Base-by-base conservation (phyloP, 2,888 invertebrate species). In the Harpalus rufipes region DNA sequence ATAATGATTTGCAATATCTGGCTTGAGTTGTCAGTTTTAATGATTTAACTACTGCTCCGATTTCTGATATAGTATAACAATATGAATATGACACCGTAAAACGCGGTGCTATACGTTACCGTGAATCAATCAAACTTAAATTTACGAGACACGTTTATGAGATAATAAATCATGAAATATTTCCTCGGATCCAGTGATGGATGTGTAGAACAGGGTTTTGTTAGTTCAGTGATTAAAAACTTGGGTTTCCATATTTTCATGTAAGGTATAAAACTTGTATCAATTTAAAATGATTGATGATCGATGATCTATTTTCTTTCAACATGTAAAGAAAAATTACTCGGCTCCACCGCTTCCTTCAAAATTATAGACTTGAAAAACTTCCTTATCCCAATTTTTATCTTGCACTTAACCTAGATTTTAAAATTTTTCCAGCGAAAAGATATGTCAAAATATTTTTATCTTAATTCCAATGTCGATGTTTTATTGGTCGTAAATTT, bases 261-360 rank as follows among this genome's bases (percentile, higher is more conserved):
- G 58, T 59, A 74, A 74, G 72, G 44, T 74, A 74, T 56, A 74
- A 78, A 84, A 78, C 76, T 63, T 74, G 78, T 84, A 84, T 84
- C 84, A 84, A 84, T 84, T 84, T 84, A 84, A 84, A 84, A 84
- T 84, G 84, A 84, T 84, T 76, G 84, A 84, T 84, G 78, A 74
- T 32, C 39, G 32, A 74, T 76, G 63, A 78, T 84, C 76, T 58
- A 63, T 78, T 78, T 78, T 78, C 84, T 61, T 84, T 78, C 56
- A 72, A 76, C 83, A 82, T 82, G 41, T 61, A 59, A 61, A 61
- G 76, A 83, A 83, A 76, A 76, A 76, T 76, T 83, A 76, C 61
- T 68, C 25, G 8, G 63, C 63, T 25, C 68, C 39, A 39, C 12
- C 68, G 39, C 39, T 68, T 68, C 68, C 14, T 68, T 18, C 72